These are phyloP conservation scores for Vombatus ursinus DNA, from an alignment of 2,113 vertebrate species.

Conservation along the genomic window DNA sequence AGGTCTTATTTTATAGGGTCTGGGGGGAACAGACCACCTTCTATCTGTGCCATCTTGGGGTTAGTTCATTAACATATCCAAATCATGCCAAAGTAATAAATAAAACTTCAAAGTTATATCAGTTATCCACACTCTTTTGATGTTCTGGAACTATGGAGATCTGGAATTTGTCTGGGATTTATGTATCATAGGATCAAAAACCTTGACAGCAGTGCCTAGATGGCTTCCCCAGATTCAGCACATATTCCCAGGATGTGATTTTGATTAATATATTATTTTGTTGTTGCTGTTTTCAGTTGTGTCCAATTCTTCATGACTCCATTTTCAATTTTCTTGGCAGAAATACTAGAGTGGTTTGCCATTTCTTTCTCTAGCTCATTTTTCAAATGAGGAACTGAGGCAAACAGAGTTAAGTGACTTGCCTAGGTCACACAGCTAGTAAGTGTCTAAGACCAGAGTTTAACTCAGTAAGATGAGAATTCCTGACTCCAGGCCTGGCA, in stretches of 20 bases:
- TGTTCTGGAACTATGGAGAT: not conserved
- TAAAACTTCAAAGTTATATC: too few relatives aligned
- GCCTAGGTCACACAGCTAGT: not conserved
- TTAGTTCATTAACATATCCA: not conserved
- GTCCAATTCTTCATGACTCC: not conserved
- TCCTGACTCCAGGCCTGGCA: not conserved
- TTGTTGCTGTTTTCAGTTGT: not conserved
- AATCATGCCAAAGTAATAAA: not conserved
- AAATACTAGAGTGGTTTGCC: not conserved
- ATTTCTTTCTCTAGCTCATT: not conserved
- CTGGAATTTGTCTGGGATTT: not conserved
- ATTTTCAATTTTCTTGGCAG: not conserved
- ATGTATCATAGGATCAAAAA: not conserved
- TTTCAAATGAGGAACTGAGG: not conserved
- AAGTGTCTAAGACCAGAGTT: not conserved
- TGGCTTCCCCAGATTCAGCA: not conserved
- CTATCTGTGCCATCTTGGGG: not conserved
- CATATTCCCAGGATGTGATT: not conserved
- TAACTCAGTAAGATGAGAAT: not conserved
- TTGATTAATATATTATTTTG: not conserved
- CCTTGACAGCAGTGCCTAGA: not conserved
- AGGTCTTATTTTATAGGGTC: not conserved
- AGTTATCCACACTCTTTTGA: not conserved
- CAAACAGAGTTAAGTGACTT: not conserved
- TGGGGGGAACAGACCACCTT: not conserved